Conservation (phyloP, 2,797 vertebrate species). For the Balearica regulorum region DNA sequence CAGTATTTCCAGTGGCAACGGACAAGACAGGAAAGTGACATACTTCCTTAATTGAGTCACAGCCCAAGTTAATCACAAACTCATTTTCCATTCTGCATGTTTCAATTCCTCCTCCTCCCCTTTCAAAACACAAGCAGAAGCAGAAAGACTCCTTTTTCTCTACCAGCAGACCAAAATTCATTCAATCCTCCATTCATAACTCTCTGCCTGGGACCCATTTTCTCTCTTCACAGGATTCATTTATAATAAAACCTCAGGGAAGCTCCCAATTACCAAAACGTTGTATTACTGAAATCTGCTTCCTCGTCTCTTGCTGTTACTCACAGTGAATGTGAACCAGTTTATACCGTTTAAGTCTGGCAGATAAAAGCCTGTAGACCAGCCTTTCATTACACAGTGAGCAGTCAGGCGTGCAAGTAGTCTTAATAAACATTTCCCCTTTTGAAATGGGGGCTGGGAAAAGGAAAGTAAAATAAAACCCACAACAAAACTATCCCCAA, state of each 20-base stretch:
- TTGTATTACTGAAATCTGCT: background rate
- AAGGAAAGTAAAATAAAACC: background rate
- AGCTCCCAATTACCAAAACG: background rate
- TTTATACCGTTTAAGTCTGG: background rate
- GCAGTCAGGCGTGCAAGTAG: background rate
- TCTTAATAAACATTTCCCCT: background rate
- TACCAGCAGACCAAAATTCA: background rate
- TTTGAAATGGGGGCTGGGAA: background rate
- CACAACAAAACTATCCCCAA: background rate
- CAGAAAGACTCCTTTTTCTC: background rate
- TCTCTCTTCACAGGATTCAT: background rate
- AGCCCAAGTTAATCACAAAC: background rate
- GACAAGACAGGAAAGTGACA: background rate
- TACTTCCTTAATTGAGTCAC: background rate
- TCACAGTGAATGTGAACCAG: background rate
- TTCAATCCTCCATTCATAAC: background rate
- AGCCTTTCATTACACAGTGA: background rate
- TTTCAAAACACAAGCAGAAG: background rate
- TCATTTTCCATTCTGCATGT: background rate
- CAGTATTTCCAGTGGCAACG: background rate
- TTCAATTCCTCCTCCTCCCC: background rate
- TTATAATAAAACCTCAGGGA: background rate
- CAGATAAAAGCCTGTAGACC: background rate
- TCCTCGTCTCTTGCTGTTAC: background rate
- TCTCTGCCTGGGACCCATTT: background rate